These are phyloP conservation scores for Schizopygopsis malacanthus DNA, from an alignment of 2,797 vertebrate species.

Conservation along the genomic window DNA sequence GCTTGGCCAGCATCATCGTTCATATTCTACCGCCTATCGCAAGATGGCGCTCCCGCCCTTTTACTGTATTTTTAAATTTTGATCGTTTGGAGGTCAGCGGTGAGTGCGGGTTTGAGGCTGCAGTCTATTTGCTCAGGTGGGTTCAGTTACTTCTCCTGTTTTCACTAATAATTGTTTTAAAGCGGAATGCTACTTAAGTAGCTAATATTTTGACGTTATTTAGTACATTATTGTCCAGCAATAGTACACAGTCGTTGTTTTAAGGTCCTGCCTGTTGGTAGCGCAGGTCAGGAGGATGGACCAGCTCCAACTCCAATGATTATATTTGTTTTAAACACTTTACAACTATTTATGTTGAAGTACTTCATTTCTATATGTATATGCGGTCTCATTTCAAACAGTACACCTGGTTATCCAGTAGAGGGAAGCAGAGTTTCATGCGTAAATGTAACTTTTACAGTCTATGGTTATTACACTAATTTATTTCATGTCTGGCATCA, in stretches of 20 bases:
- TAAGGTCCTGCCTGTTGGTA: neutral
- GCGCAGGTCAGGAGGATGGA: neutral
- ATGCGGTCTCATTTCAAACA: neutral
- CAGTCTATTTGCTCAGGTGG: neutral
- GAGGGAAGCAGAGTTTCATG: slow-evolving; percentile 29
- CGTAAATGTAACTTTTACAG: too few species aligned
- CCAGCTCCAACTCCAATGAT: neutral
- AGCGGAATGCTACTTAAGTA: neutral
- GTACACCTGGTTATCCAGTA: neutral
- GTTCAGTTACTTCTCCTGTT: neutral
- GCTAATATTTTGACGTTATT: neutral
- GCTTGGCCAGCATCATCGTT: neutral
- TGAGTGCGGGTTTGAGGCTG: neutral
- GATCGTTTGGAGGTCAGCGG: neutral
- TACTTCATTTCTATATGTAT: neutral
- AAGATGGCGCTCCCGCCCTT: neutral
- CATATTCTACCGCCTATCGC: neutral
- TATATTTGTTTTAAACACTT: neutral
- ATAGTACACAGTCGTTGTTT: neutral
- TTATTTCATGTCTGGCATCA: neutral
- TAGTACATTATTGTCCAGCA: neutral
- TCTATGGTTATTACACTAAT: neutral
- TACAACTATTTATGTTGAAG: neutral
- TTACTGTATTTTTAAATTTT: neutral
- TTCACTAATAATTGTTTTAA: neutral